Evolutionary conservation across 2,797 vertebrate species (phyloP), one percentile per base, ranked within the genome.

Genomic region (Morelia viridis): DNA sequence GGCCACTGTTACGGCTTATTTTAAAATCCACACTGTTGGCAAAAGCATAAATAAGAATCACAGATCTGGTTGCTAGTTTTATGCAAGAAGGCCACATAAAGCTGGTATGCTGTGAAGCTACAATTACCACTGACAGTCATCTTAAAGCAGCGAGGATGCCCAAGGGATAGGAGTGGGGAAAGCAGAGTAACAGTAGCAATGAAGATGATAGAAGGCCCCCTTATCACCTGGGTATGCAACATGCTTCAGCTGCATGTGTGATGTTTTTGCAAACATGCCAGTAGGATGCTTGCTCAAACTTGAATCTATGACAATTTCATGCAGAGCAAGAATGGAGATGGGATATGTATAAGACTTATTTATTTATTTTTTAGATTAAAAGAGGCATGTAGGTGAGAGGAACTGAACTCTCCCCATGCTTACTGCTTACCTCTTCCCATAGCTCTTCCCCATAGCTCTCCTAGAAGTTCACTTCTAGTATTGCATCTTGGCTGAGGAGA

Each of bases 1-100:
- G 93, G 88, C 92, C 89, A 94, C 91, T 61, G 60, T 87, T 76
- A 94, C 1, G 31, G 89, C 94, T 93, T 88, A 89, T 95, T 95
- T 92, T 93, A 95, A 88, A 96, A 71, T 46, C 24, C 12, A 61
- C 80, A 35, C 1, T 93, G 90, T 87, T 95, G 93, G 92, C 93
- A 95, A 95, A 96, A 95, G 87, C 86, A 91, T 92, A 96, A 95
- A 91, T 91, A 96, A 96, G 85, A 89, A 94, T 89, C 94, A 93
- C 87, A 41, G 93, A 89, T 93, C 41, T 80, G 76, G 24, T 91
- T 96, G 93, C 92, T 95, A 93, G 88, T 92, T 96, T 91, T 65
- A 86, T 94, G 88, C 65, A 86, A 92, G 56, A 88, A 89, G 91
- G 95, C 89, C 91, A 85, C 84, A 58, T 94, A 91, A 96, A 96